A percentile compares a stretch with the other conserved stretches of the same genome.
phyloP scores from a whole-genome alignment of 2,888 invertebrate species.

The Mythimna impura region DNA sequence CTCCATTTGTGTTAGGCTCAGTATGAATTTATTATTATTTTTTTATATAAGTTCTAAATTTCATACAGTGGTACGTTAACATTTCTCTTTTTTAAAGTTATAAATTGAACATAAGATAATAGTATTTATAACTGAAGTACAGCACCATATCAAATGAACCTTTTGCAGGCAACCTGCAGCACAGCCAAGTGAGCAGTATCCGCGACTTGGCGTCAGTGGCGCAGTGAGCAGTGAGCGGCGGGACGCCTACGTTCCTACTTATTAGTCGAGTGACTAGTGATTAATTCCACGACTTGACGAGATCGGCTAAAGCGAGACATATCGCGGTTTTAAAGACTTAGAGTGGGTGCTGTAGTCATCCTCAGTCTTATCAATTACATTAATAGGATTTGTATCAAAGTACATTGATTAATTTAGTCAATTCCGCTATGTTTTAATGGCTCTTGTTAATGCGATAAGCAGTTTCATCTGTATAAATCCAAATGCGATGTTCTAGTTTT shows the following conservation, averaged over 20 bases:
- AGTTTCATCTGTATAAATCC: not conserved
- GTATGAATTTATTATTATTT: too few species aligned
- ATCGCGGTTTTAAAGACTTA: not conserved
- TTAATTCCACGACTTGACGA: constrained; percentile 9
- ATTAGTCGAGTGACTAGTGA: constrained; percentile 30
- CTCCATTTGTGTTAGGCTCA: too few species aligned
- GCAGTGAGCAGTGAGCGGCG: not conserved
- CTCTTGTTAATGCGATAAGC: not conserved
- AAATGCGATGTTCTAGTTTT: not conserved
- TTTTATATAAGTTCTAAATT: too few species aligned
- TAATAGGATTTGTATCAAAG: not conserved
- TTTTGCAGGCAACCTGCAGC: not conserved
- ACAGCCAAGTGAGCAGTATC: constrained; percentile 12
- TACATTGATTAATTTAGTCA: not conserved
- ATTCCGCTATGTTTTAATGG: not conserved
- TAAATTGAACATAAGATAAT: too few species aligned
- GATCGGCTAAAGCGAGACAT: too few species aligned
- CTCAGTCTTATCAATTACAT: not conserved
- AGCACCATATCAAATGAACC: not conserved
- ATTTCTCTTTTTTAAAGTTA: too few species aligned
- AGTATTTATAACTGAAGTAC: too few species aligned
- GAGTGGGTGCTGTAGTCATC: too few species aligned
- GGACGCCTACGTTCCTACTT: not conserved
- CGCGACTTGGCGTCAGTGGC: not conserved
- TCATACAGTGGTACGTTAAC: too few species aligned